phyloP scores from a whole-genome alignment of 2,888 invertebrate species.

The Syrphus vitripennis region DNA sequence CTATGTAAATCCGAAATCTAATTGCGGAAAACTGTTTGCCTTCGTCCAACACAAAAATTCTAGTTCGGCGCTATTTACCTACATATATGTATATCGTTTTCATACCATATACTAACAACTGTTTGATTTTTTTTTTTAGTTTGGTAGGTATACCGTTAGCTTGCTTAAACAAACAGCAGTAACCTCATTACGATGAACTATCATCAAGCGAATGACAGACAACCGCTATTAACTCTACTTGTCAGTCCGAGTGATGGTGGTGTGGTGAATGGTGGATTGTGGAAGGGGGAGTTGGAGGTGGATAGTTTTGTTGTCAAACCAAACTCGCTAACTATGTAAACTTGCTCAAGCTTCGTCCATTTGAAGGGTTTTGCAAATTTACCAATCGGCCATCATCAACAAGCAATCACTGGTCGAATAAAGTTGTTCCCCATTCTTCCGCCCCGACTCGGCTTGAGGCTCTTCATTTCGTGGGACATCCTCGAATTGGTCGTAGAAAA shows the following conservation, averaged over 20 bases:
- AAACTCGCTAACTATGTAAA: constrained; percentile 63
- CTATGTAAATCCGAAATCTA: constrained; percentile 48
- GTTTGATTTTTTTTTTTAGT: background rate
- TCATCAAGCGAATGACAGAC: constrained; percentile 56
- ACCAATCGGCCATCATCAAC: constrained; percentile 67
- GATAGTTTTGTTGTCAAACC: constrained; percentile 36
- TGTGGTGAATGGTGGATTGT: background rate
- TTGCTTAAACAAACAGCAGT: constrained; percentile 49
- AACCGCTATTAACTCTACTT: constrained; percentile 64
- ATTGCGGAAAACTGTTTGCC: constrained; percentile 63
- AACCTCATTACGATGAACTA: constrained; percentile 68
- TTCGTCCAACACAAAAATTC: constrained; percentile 40
- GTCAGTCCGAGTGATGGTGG: background rate
- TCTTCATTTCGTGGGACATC: constrained; percentile 28
- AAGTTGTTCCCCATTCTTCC: background rate
- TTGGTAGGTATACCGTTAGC: background rate
- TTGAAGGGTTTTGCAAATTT: constrained; percentile 69
- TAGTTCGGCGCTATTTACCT: constrained; percentile 10
- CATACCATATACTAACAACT: too few relatives aligned
- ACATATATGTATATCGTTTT: too few relatives aligned
- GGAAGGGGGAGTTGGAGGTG: background rate
- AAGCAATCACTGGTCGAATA: constrained; percentile 52
- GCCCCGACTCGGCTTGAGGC: too few relatives aligned
- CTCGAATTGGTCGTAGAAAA: constrained; percentile 12
- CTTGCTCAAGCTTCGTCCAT: constrained; percentile 45